These are phyloP conservation scores for Sinocyclocheilus anshuiensis DNA, from an alignment of 2,113 vertebrate species.

Conservation along the genomic window DNA sequence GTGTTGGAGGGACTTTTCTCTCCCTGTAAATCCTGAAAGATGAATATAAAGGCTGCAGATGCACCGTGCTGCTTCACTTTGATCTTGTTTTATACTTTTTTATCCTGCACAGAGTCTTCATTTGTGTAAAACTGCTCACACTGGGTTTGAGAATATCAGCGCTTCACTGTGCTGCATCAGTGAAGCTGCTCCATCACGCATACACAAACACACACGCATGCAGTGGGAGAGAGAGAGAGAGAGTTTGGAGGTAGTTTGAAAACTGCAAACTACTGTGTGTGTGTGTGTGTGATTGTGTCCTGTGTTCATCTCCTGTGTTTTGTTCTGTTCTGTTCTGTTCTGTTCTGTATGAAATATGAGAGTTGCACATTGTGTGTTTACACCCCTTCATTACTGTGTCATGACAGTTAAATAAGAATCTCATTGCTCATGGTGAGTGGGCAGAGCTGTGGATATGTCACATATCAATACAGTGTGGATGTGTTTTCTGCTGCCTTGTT, in stretches of 20 bases:
- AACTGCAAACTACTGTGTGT: neutral
- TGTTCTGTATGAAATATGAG: slow-evolving; percentile 17
- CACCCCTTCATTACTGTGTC: neutral
- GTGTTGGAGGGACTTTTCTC: slow-evolving; percentile 34
- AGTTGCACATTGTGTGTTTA: neutral
- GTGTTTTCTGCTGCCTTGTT: neutral
- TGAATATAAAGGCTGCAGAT: slow-evolving; percentile 38
- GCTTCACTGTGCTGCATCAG: slow-evolving; percentile 9
- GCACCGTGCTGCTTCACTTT: slow-evolving; percentile 43
- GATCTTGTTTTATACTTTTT: slow-evolving; percentile 42
- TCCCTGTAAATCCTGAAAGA: slow-evolving; percentile 32
- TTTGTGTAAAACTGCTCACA: slow-evolving; percentile 48
- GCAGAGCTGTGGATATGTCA: slow-evolving; percentile 8
- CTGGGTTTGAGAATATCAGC: slow-evolving; percentile 29
- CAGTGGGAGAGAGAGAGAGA: neutral
- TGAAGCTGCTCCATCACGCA: neutral
- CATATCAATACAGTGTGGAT: slow-evolving; percentile 3
- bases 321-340: neutral
- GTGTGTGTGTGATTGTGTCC: neutral
- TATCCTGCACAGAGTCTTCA: slow-evolving; percentile 28
- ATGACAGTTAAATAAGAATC: slow-evolving; percentile 10
- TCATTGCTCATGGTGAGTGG: neutral
- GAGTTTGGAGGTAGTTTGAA: neutral
- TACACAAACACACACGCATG: neutral
- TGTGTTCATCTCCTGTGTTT: neutral